Evolutionary conservation across 2,113 vertebrate species (phyloP).

Genomic region (Menidia beryllina): DNA sequence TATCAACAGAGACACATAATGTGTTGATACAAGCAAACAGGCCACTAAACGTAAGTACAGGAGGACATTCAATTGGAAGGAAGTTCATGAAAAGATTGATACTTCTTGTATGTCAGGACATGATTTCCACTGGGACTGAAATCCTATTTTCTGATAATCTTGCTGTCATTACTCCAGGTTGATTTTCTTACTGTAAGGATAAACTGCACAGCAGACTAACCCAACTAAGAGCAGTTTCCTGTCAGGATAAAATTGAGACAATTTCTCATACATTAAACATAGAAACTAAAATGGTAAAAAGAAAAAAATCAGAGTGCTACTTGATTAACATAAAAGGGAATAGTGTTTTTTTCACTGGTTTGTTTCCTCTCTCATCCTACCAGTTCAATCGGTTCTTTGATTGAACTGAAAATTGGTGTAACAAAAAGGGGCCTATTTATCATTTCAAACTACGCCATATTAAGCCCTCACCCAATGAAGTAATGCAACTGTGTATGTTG

Average conservation of each 20-base stretch:
- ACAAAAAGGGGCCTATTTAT: not conserved
- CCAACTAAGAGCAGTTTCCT: not conserved
- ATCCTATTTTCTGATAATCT: conserved; percentile 19
- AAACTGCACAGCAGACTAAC: conserved; percentile 10
- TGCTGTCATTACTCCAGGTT: conserved; percentile 1
- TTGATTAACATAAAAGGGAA: not conserved
- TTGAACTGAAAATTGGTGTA: not conserved
- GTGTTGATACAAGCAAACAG: conserved; percentile 8
- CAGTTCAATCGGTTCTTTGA: not conserved
- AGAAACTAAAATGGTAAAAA: not conserved
- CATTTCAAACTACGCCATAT: not conserved
- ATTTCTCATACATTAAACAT: conserved; percentile 14
- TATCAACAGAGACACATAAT: conserved; percentile 11
- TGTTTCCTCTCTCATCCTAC: not conserved
- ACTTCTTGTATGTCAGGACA: not conserved
- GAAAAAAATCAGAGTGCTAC: conserved; percentile 1
- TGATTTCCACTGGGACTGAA: conserved; percentile 35
- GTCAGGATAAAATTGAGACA: not conserved
- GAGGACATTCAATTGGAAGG: conserved; percentile 4
- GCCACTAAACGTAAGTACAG: not conserved
- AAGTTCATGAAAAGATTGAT: conserved; percentile 21
- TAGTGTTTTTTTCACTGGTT: not conserved
- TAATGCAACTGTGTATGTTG: not conserved
- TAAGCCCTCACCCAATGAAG: not conserved
- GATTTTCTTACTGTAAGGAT: conserved; percentile 32